A percentile compares a stretch with the other conserved stretches of the same genome.
These are phyloP conservation scores for Anguilla anguilla DNA, from an alignment of 2,797 vertebrate species.

Conservation along the genomic window DNA sequence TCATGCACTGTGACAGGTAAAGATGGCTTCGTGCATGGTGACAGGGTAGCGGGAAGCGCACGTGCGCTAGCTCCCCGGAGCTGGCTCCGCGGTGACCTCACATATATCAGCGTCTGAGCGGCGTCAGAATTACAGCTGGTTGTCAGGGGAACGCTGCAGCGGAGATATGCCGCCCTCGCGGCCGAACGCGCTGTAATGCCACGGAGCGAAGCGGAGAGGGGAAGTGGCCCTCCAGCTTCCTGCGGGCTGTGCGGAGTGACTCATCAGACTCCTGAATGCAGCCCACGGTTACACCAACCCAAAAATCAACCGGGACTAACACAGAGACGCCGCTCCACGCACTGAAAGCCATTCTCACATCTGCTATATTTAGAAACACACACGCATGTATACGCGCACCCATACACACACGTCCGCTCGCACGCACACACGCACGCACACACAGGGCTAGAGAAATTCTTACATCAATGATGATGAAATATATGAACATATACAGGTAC, in stretches of 20 bases:
- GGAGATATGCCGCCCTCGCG: constrained; percentile 63
- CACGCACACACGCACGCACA: neutral
- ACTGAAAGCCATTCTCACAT: neutral
- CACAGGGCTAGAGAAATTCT: no score
- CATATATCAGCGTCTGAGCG: constrained; percentile 64
- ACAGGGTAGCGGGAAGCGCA: constrained; percentile 47
- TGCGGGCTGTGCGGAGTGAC: constrained; percentile 35
- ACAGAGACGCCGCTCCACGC: constrained; percentile 43
- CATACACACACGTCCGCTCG: neutral
- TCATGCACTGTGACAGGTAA: neutral
- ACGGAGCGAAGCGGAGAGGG: constrained; percentile 60
- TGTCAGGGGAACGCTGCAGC: constrained; percentile 54
- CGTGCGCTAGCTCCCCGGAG: constrained; percentile 55
- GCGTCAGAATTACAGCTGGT: constrained; percentile 62
- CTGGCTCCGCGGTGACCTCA: constrained; percentile 61
- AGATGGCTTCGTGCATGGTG: no score
- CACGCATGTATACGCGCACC: neutral
- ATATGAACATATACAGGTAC: no score
- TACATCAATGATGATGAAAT: no score
- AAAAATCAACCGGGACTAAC: constrained; percentile 6
- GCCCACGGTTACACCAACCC: neutral
- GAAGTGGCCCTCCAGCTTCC: constrained; percentile 58
- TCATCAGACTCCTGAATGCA: constrained; percentile 38
- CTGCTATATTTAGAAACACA: neutral
- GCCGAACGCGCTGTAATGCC: constrained; percentile 55